phyloP scores from a whole-genome alignment of 2,113 vertebrate species.

The Pampusana beccarii region DNA sequence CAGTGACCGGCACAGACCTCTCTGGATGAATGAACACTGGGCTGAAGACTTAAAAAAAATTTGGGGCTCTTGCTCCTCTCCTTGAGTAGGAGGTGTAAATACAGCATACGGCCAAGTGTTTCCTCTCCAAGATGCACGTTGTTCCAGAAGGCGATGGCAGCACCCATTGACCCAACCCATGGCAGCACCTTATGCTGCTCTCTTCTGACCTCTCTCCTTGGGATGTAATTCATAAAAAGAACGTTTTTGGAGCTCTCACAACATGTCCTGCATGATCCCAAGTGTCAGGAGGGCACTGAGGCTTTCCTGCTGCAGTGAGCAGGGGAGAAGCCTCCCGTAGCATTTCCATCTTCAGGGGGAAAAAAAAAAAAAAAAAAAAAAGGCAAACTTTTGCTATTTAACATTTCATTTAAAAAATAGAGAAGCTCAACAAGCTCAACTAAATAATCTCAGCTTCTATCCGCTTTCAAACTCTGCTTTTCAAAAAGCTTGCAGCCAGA shows the following conservation, averaged over 20 bases:
- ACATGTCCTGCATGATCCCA: fast-evolving
- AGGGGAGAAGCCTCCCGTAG: background rate
- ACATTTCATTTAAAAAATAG: constrained; percentile 8
- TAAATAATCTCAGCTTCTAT: background rate
- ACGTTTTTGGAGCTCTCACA: fast-evolving
- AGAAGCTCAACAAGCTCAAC: background rate
- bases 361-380: fast-evolving
- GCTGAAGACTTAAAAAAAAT: background rate
- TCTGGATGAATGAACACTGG: fast-evolving
- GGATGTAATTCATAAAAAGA: background rate
- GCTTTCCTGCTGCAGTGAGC: background rate
- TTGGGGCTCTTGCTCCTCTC: background rate
- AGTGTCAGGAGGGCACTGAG: background rate
- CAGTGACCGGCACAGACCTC: background rate
- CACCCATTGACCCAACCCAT: background rate
- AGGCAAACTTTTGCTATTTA: background rate
- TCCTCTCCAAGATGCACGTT: fast-evolving
- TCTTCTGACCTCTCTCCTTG: background rate
- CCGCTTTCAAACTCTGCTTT: background rate
- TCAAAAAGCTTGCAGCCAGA: constrained; percentile 14
- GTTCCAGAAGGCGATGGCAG: background rate
- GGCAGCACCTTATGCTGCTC: background rate
- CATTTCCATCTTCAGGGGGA: background rate
- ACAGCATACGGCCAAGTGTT: fast-evolving
- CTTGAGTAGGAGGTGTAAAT: background rate